Evolutionary conservation across 2,797 vertebrate species (phyloP).

Genomic region (Bovichtus diacanthus): DNA sequence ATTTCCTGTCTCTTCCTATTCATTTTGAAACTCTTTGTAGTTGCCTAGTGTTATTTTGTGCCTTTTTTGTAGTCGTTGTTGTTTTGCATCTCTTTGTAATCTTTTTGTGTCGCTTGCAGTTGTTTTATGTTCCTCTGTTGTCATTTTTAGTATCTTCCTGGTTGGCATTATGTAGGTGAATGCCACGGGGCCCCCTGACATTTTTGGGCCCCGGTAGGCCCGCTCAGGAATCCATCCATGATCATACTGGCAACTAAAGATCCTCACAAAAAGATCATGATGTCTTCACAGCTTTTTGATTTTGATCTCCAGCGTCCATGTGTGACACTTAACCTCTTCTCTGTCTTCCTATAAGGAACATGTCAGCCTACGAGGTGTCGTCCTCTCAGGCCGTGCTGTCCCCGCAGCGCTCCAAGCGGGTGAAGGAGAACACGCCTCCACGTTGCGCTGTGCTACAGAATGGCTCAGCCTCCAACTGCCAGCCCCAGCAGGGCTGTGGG

Average conservation of each 20-base stretch:
- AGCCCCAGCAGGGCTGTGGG: constrained; percentile 82
- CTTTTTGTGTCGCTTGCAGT: too few relatives aligned
- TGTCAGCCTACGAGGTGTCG: constrained; percentile 93
- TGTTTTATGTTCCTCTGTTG: too few relatives aligned
- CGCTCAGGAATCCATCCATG: too few relatives aligned
- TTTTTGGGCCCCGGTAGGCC: too few relatives aligned
- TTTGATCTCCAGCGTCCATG: neutral
- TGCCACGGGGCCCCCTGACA: too few relatives aligned
- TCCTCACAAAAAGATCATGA: neutral
- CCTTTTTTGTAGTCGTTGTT: too few relatives aligned
- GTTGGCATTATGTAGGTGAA: too few relatives aligned
- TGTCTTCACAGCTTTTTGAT: neutral
- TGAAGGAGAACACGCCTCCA: constrained; percentile 98
- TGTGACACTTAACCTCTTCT: constrained; percentile 1
- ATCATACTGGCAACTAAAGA: neutral
- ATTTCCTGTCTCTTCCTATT: too few relatives aligned
- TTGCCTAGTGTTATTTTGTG: too few relatives aligned
- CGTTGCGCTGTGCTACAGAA: constrained; percentile 93
- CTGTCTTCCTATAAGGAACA: constrained; percentile 83
- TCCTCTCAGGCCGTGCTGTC: constrained; percentile 93
- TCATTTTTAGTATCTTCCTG: too few relatives aligned
- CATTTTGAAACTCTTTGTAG: too few relatives aligned
- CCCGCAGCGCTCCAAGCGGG: constrained; percentile 95
- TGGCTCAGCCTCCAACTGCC: constrained; percentile 85
- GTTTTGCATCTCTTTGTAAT: too few relatives aligned